phyloP scores from a whole-genome alignment of 1,140 invertebrate species.

The Goniozus legneri region DNA sequence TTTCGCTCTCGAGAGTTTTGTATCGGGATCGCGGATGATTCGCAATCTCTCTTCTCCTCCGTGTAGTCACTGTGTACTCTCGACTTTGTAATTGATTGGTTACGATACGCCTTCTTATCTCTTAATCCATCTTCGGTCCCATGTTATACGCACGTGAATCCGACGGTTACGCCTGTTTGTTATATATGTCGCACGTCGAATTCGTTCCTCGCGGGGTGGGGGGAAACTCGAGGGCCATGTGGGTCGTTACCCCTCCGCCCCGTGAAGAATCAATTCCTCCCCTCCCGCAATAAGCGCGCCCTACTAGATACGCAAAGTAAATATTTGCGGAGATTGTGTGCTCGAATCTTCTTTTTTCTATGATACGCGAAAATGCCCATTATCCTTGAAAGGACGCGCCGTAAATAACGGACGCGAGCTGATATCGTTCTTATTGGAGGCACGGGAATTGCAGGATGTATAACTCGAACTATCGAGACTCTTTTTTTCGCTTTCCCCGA shows the following conservation, averaged over 20 bases:
- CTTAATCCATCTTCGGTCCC: slow-evolving; percentile 43
- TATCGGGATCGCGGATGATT: slow-evolving; percentile 17
- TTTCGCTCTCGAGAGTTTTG: slow-evolving; percentile 13
- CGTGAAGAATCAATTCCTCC: slow-evolving; percentile 43
- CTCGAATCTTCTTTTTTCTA: too few relatives aligned
- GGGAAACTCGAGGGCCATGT: too few relatives aligned
- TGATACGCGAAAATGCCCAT: too few relatives aligned
- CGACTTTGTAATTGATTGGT: slow-evolving; percentile 50
- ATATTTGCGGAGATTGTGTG: slow-evolving; percentile 41
- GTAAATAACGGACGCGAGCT: too few relatives aligned
- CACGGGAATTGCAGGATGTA: too few relatives aligned
- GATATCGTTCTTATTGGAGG: too few relatives aligned
- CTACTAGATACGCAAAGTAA: slow-evolving; percentile 29
- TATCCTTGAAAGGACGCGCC: too few relatives aligned
- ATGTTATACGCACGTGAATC: slow-evolving; percentile 22
- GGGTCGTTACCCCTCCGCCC: too few relatives aligned
- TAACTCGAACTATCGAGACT: too few relatives aligned
- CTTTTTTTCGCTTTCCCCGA: too few relatives aligned
- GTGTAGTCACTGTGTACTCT: slow-evolving; percentile 30
- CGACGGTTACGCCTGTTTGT: slow-evolving; percentile 22
- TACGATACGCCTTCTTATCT: slow-evolving; percentile 50
- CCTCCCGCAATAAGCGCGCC: slow-evolving; percentile 30
- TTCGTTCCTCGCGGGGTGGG: too few relatives aligned
- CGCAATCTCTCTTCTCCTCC: slow-evolving; percentile 19
- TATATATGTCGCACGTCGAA: slow-evolving; percentile 15